Evolutionary conservation across 1,140 invertebrate species (phyloP), one percentile per base, ranked within the genome.

Genomic region (Artemia franciscana): DNA sequence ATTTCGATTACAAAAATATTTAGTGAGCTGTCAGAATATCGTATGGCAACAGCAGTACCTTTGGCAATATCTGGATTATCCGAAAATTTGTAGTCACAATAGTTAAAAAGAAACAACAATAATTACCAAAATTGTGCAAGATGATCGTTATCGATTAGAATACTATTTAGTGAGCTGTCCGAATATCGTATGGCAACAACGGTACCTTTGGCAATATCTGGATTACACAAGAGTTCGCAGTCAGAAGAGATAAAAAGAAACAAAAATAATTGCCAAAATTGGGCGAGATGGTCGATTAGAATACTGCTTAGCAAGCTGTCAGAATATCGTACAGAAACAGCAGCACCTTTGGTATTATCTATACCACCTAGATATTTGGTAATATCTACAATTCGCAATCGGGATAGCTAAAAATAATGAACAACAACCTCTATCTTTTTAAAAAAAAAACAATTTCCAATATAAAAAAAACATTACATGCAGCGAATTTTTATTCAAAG

Each of bases 61-160:
- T 86, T 84, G 0, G 91, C 86, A 60, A 92, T 84, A 57, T 80
- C 79, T 26, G 83, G 79, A 77, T 97, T 91, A 21, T 89, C 90
- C 7, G 93, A 75, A 67, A 97, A 85, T 69, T 83, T 81, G 74
- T 93, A 96, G 5, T 85, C 75, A 0, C 85, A 81, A 76, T 90
- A 95, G 67, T 86, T 86, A 71, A 23, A 66, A 66, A 24, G 21
- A 65, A 30, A 63, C 57, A 12, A 26, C 4, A 63, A 65, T 66
- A n/a, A n/a, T n/a, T n/a, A n/a, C n/a, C n/a, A n/a, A n/a, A n/a
- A n/a, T n/a, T 84, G 77, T 0, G 91, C 84, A 18, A 97, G 74
- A 70, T 94, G 79, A 71, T 92, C 83, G 60, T 96, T 86, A 70
- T 98, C 92, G 5, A 89, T 76, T 58, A 96, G 88, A 62, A 97